phyloP scores from a whole-genome alignment of 1,140 invertebrate genomes.

The Drosophila mauritiana region DNA sequence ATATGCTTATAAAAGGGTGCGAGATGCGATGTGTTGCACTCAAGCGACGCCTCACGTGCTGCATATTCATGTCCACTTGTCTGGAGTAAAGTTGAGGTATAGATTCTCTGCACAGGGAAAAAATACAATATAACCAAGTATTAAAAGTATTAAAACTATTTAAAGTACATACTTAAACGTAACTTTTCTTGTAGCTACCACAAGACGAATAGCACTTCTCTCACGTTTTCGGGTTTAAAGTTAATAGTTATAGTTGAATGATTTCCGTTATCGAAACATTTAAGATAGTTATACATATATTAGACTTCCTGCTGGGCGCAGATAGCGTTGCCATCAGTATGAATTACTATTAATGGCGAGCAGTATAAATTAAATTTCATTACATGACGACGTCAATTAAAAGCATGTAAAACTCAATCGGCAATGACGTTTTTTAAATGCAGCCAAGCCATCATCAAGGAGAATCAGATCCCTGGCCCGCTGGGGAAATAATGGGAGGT shows the following conservation, averaged over 20 bases:
- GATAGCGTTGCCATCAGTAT: constrained; percentile 42
- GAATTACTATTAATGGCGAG: constrained; percentile 77
- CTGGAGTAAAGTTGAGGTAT: constrained; percentile 3
- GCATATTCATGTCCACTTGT: constrained; percentile 48
- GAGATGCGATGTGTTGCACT: constrained; percentile 44
- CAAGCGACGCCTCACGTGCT: constrained; percentile 38
- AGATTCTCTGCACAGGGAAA: background rate
- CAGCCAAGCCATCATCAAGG: constrained; percentile 54
- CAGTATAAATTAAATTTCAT: constrained; percentile 84
- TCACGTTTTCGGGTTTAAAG: background rate
- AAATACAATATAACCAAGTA: background rate
- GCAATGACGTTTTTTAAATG: constrained; percentile 79
- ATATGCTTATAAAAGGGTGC: constrained; percentile 1
- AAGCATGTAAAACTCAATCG: constrained; percentile 84
- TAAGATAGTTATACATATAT: background rate
- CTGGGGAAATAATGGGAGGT: constrained; percentile 11
- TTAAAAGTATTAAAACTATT: background rate
- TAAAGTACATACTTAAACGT: background rate
- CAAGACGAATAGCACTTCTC: background rate
- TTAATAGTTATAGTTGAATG: too few relatives aligned
- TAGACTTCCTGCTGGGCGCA: background rate
- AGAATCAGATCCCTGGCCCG: background rate
- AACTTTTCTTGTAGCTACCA: background rate
- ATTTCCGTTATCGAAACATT: too few relatives aligned
- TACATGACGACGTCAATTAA: constrained; percentile 84